Percentiles rank a stretch among this genome's conserved stretches.
These are phyloP conservation scores for Echinometra lucunter DNA, from an alignment of 53 echinoderm and acorn worm species.

Conservation along the genomic window DNA sequence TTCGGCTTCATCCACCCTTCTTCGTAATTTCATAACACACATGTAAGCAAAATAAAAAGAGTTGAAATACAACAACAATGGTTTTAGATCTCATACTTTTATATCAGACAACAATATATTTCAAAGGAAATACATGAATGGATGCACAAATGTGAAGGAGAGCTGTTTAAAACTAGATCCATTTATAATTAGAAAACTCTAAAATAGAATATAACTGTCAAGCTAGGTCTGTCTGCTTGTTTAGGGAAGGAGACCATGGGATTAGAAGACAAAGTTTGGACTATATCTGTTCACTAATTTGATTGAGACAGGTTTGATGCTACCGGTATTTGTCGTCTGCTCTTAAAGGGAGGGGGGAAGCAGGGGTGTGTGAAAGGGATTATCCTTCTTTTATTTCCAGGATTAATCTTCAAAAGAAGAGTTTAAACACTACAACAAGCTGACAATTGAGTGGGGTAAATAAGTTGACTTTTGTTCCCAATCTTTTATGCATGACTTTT, in stretches of 20 bases:
- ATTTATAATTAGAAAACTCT: not conserved
- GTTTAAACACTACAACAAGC: slow-evolving; percentile 26
- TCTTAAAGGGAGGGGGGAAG: not conserved
- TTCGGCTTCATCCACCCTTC: not conserved
- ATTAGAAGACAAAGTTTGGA: not conserved
- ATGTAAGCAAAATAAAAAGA: not conserved
- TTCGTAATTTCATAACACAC: not conserved
- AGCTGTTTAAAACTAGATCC: not conserved
- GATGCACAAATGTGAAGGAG: not conserved
- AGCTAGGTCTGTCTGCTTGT: not conserved
- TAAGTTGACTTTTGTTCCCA: not conserved
- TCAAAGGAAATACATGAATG: too few relatives aligned
- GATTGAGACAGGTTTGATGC: not conserved
- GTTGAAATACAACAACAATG: not conserved
- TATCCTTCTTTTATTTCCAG: not conserved
- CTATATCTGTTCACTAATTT: slow-evolving; percentile 40
- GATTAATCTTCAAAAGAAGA: slow-evolving; percentile 19
- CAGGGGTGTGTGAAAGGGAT: slow-evolving; percentile 55
- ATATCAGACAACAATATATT: not conserved
- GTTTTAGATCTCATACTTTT: not conserved
- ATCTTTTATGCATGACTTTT: slow-evolving; percentile 26
- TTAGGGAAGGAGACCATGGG: not conserved
- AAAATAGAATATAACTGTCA: slow-evolving; percentile 16
- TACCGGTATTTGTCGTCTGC: not conserved
- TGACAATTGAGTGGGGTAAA: slow-evolving; percentile 9